phyloP scores from a whole-genome alignment of 1,140 invertebrate genomes.

The Polyergus mexicanus region DNA sequence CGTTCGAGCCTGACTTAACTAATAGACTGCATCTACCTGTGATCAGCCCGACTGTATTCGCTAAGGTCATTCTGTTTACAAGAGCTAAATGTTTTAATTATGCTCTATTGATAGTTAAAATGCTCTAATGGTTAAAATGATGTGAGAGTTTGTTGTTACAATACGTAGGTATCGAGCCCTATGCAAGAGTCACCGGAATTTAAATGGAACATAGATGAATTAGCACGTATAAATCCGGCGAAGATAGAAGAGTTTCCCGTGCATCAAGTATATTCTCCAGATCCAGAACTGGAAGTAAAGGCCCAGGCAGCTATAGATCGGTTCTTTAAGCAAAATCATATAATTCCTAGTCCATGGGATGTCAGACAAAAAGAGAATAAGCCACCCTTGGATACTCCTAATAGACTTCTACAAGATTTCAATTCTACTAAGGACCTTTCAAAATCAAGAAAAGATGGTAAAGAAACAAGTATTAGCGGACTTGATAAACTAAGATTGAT shows the following conservation, averaged over 20 bases:
- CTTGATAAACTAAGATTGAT: background rate
- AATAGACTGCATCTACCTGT: conserved; percentile 84
- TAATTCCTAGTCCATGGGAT: conserved; percentile 87
- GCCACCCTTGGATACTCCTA: conserved; percentile 23
- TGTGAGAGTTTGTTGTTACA: background rate
- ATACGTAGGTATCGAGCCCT: conserved; percentile 69
- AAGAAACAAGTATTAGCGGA: background rate
- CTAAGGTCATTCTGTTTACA: conserved; percentile 74
- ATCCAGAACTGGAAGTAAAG: conserved; percentile 86
- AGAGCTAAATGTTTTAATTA: conserved; percentile 5
- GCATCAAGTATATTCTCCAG: conserved; percentile 84
- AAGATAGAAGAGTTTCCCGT: conserved; percentile 87
- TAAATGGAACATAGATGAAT: conserved; percentile 87
- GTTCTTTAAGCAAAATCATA: conserved; percentile 87
- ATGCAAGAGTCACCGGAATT: conserved; percentile 84
- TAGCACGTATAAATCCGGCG: conserved; percentile 86
- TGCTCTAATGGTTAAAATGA: conserved; percentile 18
- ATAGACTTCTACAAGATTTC: background rate
- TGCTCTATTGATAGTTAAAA: background rate
- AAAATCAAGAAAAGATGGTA: conserved; percentile 79
- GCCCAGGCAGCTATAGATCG: conserved; percentile 87
- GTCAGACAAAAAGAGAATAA: conserved; percentile 67
- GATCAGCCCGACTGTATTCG: conserved; percentile 84
- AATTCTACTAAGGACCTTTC: conserved; percentile 50
- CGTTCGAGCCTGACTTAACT: conserved; percentile 83